Percentiles rank a stretch among this genome's conserved stretches.
Evolutionary conservation across 2,888 invertebrate species (phyloP).

Genomic region (Drosophila lutescens): DNA sequence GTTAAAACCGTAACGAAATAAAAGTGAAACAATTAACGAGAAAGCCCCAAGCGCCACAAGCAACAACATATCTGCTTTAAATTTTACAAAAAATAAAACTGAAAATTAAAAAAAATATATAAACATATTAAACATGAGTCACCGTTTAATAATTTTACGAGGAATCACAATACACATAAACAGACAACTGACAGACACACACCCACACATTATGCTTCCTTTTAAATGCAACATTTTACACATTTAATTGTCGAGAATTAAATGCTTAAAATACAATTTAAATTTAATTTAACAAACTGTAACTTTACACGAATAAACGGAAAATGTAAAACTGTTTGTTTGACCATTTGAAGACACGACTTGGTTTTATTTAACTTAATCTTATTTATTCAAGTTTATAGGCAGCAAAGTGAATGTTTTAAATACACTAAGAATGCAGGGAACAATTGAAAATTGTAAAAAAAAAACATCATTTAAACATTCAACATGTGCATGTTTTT

Average conservation of each 20-base stretch:
- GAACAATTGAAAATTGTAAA: constrained; percentile 79
- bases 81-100: constrained; percentile 55
- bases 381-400: constrained; percentile 12
- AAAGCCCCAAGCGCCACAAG: constrained; percentile 72
- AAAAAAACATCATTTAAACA: constrained; percentile 24
- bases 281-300: constrained; percentile 62
- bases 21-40: constrained; percentile 35
- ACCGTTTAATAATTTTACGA: constrained; percentile 55
- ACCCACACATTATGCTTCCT: constrained; percentile 74
- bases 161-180: constrained; percentile 20
- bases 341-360: constrained; percentile 48
- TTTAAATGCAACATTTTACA: constrained; percentile 77
- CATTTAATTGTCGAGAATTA: constrained; percentile 64
- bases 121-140: constrained; percentile 64
- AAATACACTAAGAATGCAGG: constrained; percentile 75
- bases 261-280: constrained; percentile 56
- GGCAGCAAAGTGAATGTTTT: constrained; percentile 48
- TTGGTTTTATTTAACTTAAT: constrained; percentile 40
- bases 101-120: constrained; percentile 24
- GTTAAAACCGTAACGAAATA: constrained; percentile 31
- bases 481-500: constrained; percentile 17
- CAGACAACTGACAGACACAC: constrained; percentile 30
- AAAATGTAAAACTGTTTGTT: constrained; percentile 51
- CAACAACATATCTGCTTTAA: constrained; percentile 80
- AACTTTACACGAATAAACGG: constrained; percentile 70